A percentile compares a stretch with the other conserved stretches of the same genome.
phyloP scores from a whole-genome alignment of 2,113 vertebrate genomes.

The Neofelis nebulosa region DNA sequence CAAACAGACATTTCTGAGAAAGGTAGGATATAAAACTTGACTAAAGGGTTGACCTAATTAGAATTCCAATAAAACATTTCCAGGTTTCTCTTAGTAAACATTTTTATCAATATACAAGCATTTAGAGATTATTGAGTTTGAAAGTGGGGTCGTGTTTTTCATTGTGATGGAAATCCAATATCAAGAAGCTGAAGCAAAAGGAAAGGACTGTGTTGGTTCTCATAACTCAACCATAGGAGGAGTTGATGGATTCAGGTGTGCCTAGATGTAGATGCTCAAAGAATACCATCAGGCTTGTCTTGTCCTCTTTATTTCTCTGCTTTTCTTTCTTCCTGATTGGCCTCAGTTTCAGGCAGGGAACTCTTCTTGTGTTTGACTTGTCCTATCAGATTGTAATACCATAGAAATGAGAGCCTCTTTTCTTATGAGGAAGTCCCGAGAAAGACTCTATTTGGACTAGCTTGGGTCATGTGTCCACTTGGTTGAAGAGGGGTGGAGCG shows the following conservation, averaged over 20 bases:
- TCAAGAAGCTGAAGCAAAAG: background rate
- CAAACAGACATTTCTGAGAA: conserved; percentile 42
- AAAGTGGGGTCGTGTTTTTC: background rate
- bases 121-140: background rate
- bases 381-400: background rate
- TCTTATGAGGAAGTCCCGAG: background rate
- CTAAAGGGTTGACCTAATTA: background rate
- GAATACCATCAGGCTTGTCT: background rate
- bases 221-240: background rate
- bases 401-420: background rate
- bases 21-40: background rate
- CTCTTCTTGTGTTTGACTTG: background rate
- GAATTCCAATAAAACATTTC: conserved; percentile 22
- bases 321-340: background rate
- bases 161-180: background rate
- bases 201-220: background rate
- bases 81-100: conserved; percentile 12
- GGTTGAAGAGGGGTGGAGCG: background rate
- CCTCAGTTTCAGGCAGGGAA: background rate
- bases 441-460: background rate
- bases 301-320: background rate
- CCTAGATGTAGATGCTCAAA: background rate
- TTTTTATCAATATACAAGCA: background rate
- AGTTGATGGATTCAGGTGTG: background rate
- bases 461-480: background rate